These are phyloP conservation scores for Machimus rusticus DNA, from an alignment of 2,888 invertebrate species.

Conservation along the genomic window DNA sequence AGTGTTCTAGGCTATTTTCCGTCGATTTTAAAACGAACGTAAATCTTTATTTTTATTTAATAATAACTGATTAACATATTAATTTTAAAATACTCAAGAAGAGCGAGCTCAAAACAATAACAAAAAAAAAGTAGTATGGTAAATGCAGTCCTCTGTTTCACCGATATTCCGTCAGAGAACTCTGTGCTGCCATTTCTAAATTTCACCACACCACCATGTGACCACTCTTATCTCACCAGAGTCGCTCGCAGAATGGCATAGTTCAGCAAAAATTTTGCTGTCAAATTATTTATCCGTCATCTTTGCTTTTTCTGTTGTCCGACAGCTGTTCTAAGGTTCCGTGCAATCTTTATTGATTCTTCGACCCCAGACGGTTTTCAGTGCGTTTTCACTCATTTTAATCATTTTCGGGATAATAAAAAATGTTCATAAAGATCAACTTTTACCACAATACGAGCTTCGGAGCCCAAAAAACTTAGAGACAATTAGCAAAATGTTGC, in stretches of 20 bases:
- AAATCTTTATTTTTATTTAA: too few species aligned
- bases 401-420: neutral
- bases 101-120: too few species aligned
- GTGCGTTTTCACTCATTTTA: neutral
- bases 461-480: neutral
- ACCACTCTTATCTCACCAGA: neutral
- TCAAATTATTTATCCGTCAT: conserved; percentile 27
- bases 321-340: conserved; percentile 44
- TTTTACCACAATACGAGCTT: neutral
- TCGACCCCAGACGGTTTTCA: neutral
- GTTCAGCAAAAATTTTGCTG: neutral
- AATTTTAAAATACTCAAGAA: too few species aligned
- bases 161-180: too few species aligned
- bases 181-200: too few species aligned
- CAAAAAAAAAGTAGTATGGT: too few species aligned
- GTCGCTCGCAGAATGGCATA: neutral
- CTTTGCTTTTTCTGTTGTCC: conserved; percentile 36
- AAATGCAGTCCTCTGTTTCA: too few species aligned
- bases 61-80: too few species aligned
- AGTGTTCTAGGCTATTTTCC: too few species aligned
- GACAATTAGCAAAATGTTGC: neutral
- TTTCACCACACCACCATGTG: too few species aligned
- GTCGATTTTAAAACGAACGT: too few species aligned
- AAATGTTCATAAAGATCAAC: neutral
- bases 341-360: conserved; percentile 25